phyloP scores from a whole-genome alignment of 2,113 vertebrate species.

The Platysteira castanea region DNA sequence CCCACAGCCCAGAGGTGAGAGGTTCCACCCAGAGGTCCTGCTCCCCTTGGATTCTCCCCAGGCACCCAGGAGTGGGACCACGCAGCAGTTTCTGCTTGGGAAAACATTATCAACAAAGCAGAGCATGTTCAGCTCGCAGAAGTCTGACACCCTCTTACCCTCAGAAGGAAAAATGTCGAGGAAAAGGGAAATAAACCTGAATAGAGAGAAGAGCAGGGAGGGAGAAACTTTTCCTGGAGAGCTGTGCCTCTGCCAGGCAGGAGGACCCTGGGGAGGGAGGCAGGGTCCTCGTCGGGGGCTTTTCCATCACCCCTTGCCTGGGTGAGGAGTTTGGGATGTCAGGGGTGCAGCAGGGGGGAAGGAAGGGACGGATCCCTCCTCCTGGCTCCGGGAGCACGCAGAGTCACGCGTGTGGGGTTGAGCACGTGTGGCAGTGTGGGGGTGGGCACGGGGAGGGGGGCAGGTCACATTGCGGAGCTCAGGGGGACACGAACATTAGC shows the following conservation, averaged over 20 bases:
- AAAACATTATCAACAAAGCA: neutral
- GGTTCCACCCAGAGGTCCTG: neutral
- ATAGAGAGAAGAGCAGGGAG: neutral
- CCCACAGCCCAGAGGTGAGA: neutral
- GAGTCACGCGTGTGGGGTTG: constrained; percentile 1
- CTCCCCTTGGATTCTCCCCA: neutral
- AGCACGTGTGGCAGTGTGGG: neutral
- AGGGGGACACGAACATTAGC: neutral
- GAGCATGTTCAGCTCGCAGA: neutral
- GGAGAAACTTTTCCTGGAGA: neutral
- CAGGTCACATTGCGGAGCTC: neutral
- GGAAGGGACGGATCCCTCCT: neutral
- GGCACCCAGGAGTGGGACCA: neutral
- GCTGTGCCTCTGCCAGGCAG: accelerated
- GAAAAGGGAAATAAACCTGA: neutral
- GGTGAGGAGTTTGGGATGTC: accelerated
- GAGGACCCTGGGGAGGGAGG: neutral
- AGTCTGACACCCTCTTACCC: constrained; percentile 21
- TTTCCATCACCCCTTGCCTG: accelerated
- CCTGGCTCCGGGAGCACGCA: accelerated
- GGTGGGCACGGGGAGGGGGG: neutral
- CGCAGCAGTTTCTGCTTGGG: neutral
- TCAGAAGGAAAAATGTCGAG: neutral
- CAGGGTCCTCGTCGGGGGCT: accelerated
- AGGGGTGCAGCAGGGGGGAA: neutral